Percentiles rank a stretch among this genome's conserved stretches.
phyloP scores from a whole-genome alignment of 2,888 invertebrate genomes.

The Microdon myrmicae region DNA sequence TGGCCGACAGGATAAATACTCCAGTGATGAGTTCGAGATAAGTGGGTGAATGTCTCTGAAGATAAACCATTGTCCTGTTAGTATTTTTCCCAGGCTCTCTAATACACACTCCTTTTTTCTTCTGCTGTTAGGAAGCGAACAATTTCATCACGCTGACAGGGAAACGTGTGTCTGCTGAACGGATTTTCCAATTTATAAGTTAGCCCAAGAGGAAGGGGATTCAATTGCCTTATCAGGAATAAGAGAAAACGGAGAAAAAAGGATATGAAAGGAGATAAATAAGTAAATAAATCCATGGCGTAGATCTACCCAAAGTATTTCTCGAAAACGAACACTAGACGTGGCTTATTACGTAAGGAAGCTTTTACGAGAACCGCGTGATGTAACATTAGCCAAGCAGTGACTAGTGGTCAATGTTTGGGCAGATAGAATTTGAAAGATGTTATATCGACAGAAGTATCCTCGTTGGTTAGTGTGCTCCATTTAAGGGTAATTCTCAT shows the following conservation, averaged over 20 bases:
- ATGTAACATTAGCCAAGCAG: constrained; percentile 41
- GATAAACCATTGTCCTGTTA: too few species aligned
- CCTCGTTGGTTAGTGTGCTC: constrained; percentile 10
- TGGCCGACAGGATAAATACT: constrained; percentile 32
- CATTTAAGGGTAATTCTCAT: constrained; percentile 43
- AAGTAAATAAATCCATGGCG: too few species aligned
- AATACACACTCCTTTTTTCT: too few species aligned
- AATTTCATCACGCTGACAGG: too few species aligned
- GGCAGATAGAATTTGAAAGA: constrained; percentile 18
- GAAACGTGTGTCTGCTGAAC: constrained; percentile 26
- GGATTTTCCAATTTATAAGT: constrained; percentile 48
- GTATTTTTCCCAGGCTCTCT: too few species aligned
- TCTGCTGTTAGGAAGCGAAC: constrained; percentile 3
- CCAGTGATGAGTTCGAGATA: constrained; percentile 45
- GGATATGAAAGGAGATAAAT: too few species aligned
- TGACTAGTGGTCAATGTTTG: constrained; percentile 44
- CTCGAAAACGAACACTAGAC: constrained; percentile 26
- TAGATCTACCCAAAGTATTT: constrained; percentile 10
- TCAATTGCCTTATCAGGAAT: constrained; percentile 20
- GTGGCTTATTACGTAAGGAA: constrained; percentile 45
- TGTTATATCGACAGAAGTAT: constrained; percentile 8
- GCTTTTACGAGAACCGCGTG: constrained; percentile 31
- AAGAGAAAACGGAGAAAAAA: constrained; percentile 16
- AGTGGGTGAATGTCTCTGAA: constrained; percentile 31
- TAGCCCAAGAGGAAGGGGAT: constrained; percentile 5